Conservation (phyloP, 2,888 invertebrate species). For the Leucophenga montana region DNA sequence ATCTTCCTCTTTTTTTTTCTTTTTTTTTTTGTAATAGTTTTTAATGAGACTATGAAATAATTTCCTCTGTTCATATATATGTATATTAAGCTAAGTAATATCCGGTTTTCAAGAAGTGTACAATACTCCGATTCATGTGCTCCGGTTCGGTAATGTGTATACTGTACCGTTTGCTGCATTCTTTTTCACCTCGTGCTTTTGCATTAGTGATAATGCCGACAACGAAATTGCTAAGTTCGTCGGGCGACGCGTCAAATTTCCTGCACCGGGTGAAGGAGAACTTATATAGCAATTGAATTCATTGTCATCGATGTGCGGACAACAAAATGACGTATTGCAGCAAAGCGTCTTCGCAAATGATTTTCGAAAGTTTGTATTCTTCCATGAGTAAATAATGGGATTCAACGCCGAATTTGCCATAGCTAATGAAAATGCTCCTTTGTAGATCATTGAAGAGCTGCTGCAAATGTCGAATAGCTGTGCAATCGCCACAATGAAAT, state of each 20-base stretch:
- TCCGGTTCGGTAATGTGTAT: too few species aligned
- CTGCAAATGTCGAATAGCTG: conserved; percentile 76
- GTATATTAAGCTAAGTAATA: too few species aligned
- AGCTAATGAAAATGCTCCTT: conserved; percentile 81
- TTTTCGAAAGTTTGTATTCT: conserved; percentile 83
- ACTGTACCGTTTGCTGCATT: too few species aligned
- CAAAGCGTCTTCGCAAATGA: conserved; percentile 81
- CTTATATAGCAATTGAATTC: neutral
- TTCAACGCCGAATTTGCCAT: conserved; percentile 87
- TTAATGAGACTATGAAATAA: too few species aligned
- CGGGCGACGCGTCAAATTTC: neutral
- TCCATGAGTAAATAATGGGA: conserved; percentile 90
- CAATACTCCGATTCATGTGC: too few species aligned
- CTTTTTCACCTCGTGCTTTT: neutral
- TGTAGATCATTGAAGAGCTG: conserved; percentile 77
- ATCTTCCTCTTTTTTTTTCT: conserved; percentile 22
- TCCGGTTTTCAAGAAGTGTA: too few species aligned
- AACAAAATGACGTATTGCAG: conserved; percentile 76
- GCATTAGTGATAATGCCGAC: conserved; percentile 9
- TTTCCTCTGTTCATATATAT: too few species aligned
- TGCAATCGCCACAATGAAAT: conserved; percentile 80
- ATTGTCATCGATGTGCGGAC: conserved; percentile 7
- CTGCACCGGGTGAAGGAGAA: neutral
- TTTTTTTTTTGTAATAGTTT: conserved; percentile 30
- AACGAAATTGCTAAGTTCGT: neutral